A percentile compares a stretch with the other conserved stretches of the same genome.
Evolutionary conservation across 2,797 vertebrate species (phyloP).

Genomic region (Agapornis canus): DNA sequence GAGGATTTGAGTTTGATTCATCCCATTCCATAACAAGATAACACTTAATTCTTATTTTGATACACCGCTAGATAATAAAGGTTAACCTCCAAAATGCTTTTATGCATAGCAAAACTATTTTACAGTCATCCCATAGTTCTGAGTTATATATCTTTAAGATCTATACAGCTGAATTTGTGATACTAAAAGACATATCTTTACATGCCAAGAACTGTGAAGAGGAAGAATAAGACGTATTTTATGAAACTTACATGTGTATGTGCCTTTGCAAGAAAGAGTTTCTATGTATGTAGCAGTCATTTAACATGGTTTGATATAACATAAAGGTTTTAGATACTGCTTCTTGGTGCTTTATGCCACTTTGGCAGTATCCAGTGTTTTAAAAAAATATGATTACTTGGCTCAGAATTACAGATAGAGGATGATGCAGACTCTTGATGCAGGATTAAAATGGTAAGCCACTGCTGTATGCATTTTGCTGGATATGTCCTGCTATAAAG

Average conservation of each 20-base stretch:
- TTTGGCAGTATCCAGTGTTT: not conserved
- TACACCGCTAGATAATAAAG: constrained; percentile 18
- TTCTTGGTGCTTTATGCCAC: not conserved
- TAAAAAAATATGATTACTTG: not conserved
- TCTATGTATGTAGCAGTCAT: not conserved
- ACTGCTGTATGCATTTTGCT: not conserved
- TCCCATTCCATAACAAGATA: constrained; percentile 23
- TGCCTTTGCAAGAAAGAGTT: not conserved
- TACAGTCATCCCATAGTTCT: not conserved
- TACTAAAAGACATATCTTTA: not conserved
- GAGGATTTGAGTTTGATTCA: constrained; percentile 33
- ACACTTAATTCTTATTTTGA: not conserved
- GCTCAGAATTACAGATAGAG: not conserved
- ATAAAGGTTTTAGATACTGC: not conserved
- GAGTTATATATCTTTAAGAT: not conserved
- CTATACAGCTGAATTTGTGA: not conserved
- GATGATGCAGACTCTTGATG: not conserved
- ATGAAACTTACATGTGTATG: not conserved
- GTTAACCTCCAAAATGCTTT: not conserved
- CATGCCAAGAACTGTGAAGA: not conserved
- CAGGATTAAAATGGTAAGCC: not conserved
- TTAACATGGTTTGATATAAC: not conserved
- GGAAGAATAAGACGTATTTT: not conserved
- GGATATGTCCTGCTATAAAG: not conserved
- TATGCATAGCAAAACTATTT: not conserved